phyloP scores from a whole-genome alignment of 2,888 invertebrate species.

The Hypomecis atomaria region DNA sequence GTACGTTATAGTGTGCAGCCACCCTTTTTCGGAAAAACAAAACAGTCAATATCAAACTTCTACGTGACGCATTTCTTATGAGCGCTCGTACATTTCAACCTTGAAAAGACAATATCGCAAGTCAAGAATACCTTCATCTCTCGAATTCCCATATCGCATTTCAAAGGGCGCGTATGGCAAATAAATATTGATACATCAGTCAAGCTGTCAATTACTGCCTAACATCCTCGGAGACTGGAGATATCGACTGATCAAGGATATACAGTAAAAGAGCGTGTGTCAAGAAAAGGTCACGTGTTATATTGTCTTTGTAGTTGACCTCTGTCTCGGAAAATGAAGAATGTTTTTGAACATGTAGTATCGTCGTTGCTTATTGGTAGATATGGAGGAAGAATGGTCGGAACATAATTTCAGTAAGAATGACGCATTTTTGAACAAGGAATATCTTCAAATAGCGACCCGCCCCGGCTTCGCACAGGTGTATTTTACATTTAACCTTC shows the following conservation, averaged over 20 bases:
- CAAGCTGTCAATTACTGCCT: slow-evolving; percentile 21
- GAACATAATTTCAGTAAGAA: too few species aligned
- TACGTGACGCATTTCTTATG: background rate
- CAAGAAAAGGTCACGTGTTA: background rate
- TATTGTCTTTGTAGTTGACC: background rate
- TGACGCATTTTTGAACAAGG: too few species aligned
- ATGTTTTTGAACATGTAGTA: too few species aligned
- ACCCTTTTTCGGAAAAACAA: background rate
- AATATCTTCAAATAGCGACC: too few species aligned
- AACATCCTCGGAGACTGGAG: slow-evolving; percentile 7
- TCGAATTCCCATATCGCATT: slow-evolving; percentile 8
- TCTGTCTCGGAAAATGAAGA: too few species aligned
- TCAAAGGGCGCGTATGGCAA: slow-evolving; percentile 15
- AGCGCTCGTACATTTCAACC: slow-evolving; percentile 3
- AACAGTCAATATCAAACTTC: background rate
- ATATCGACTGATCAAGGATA: slow-evolving; percentile 16
- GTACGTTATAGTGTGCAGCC: too few species aligned
- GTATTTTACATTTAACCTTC: too few species aligned
- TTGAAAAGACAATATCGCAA: slow-evolving; percentile 4
- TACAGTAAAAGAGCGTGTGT: background rate
- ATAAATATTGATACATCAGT: slow-evolving; percentile 21
- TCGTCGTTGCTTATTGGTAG: too few species aligned
- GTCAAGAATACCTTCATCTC: slow-evolving; percentile 5
- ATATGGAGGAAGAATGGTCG: too few species aligned
- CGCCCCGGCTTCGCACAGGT: too few species aligned